phyloP scores from a whole-genome alignment of 2,113 vertebrate genomes.

The Trogon surrucura region DNA sequence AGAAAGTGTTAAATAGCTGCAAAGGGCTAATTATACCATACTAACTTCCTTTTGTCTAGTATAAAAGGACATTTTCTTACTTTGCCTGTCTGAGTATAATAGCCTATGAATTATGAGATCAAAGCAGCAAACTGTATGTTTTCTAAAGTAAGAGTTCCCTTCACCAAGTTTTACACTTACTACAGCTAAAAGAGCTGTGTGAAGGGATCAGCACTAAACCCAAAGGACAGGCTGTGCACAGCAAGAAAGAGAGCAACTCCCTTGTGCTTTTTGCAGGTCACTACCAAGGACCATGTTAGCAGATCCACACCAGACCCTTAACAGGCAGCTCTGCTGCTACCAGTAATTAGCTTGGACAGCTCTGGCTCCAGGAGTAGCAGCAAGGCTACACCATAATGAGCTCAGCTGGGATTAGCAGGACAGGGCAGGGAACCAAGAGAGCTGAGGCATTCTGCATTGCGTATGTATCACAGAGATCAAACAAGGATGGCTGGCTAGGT shows the following conservation, averaged over 20 bases:
- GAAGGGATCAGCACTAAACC: slow-evolving; percentile 93
- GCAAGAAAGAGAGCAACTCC: slow-evolving; percentile 88
- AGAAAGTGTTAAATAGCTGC: slow-evolving; percentile 63
- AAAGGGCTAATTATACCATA: slow-evolving; percentile 72
- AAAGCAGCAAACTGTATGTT: slow-evolving; percentile 82
- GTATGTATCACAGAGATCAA: slow-evolving; percentile 91
- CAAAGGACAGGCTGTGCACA: slow-evolving; percentile 85
- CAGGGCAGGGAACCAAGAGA: slow-evolving; percentile 93
- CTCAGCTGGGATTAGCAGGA: slow-evolving; percentile 99
- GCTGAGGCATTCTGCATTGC: slow-evolving; percentile 88
- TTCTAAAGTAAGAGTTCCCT: slow-evolving; percentile 87
- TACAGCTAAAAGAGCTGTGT: slow-evolving; percentile 85
- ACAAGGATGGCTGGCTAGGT: slow-evolving; percentile 90
- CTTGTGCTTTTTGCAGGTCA: slow-evolving; percentile 91
- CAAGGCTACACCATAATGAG: slow-evolving; percentile 99
- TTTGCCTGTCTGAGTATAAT: slow-evolving; percentile 79
- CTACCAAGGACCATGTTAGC: slow-evolving; percentile 90
- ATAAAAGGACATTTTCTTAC: slow-evolving; percentile 70
- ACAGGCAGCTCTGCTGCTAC: slow-evolving; percentile 96
- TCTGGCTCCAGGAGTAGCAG: slow-evolving; percentile 97
- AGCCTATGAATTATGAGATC: slow-evolving; percentile 82
- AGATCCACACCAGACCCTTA: slow-evolving; percentile 93
- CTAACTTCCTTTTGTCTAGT: slow-evolving; percentile 67
- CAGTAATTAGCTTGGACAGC: slow-evolving; percentile 99
- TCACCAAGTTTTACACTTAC: slow-evolving; percentile 89